Evolutionary conservation across 2,888 invertebrate species (phyloP), one percentile per base, ranked within the genome.

Genomic region (Mesorhabditis sp.): DNA sequence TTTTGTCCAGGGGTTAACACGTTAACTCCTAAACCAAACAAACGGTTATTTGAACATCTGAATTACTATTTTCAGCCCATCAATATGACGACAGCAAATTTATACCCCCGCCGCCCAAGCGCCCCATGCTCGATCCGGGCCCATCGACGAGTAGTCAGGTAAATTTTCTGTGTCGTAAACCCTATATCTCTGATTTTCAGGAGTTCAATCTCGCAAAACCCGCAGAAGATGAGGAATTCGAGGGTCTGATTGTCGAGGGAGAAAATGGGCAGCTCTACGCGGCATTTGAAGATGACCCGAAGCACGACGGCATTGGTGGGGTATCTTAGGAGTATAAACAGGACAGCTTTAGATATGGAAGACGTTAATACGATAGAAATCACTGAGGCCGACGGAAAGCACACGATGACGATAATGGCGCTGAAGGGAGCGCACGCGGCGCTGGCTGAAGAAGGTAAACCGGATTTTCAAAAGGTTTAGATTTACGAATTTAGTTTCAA

Each of bases 241-340:
- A 50, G n/a, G 58, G 58, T 13, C 10, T 50, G 58, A 10, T 50
- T 50, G 58, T 50, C 7, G n/a, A 50, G 2, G 58, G 58, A 50
- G 58, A 50, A 50, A 50, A 50, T 50, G 58, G 58, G n/a, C 10
- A 50, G 58, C 7, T 50, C n/a, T 50, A 50, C n/a, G 58, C 58
- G 7, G 58, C 58, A 13, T 50, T 50, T 50, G 58, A 50, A 13
- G n/a, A 50, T 50, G 10, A 50, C n/a, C 10, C 58, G 58, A 50
- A n/a, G n/a, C 7, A 50, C 58, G 58, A 50, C n/a, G 10, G 10
- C 10, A 50, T 50, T 50, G n/a, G 58, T 50, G 7, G 7, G 7
- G 7, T 50, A 13, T 50, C 2, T 10, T 1, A 50, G n/a, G n/a
- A 50, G 7, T 50, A 50, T 50, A n/a, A 13, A 13, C 7, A 50